Evolutionary conservation across 1,140 invertebrate genomes (phyloP), one percentile per base, ranked within the genome.

Genomic region (Megalopta genalis): DNA sequence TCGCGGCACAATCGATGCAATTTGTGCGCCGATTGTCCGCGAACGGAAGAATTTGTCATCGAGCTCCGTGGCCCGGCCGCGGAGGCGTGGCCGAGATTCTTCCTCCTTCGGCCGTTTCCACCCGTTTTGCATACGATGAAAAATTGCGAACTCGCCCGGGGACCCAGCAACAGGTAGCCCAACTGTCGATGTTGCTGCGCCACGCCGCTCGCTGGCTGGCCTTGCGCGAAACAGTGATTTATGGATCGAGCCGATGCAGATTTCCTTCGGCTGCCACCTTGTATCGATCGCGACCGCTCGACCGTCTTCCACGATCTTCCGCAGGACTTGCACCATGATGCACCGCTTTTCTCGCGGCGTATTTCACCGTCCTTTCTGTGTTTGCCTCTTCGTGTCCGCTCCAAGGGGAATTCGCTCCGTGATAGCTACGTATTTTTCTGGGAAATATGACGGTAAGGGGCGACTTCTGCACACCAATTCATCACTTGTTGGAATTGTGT

Each of bases 111-210:
- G 8, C 49, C 23, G 12, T 42, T 49, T 80, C 52, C 68, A n/a
- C 5, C 2, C 18, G 8, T 25, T 2, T n/a, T 16, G 32, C 46
- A 63, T 23, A 3, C 25, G 21, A 39, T 63, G 57, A 49, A 65
- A 64, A 64, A 10, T 8, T 42, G 46, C 25, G 49, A 46, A 69
- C 21, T 37, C 7, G 10, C 21, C 52, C 72, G 42, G 68, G 37
- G 46, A 69, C 68, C 71, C 27, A 57, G 70, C 73, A 84, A 85
- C 80, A 82, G 80, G 80, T 82, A 79, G 76, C 80, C 54, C 54
- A 18, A 59, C 72, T n/a, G 54, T 70, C 60, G 73, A 76, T 27
- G 73, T 46, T 46, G 25, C 46, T 64, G 12, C 25, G 6, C 10
- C 25, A 12, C 54, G 21, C 6, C 7, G 1, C 16, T 16, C 54